Base-by-base conservation (phyloP, 2,888 invertebrate species). In the Elysia crispata region DNA sequence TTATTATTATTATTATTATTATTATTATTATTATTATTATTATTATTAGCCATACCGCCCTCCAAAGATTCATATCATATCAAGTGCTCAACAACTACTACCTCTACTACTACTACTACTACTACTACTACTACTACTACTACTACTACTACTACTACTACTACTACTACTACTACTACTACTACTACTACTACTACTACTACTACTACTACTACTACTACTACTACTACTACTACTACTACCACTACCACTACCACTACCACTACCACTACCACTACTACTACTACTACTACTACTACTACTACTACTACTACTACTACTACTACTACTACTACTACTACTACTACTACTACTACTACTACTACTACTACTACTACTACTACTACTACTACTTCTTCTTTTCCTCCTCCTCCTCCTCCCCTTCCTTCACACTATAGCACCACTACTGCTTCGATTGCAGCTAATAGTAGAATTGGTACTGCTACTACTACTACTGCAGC, bases 291-390 rank as follows among this genome's bases (percentile, higher is more conserved):
- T 28, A 1, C 69, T 69, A 69, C 69, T 69, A 69, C 69, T 69
- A 69, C 69, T 28, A 69, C 69, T 28, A 28, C 69, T 69, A 69
- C 69, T 69, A 28, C 69, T 28, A 69, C 69, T 69, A 28, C 69
- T 69, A 28, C 69, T 28, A 69, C 69, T 69, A 69, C 69, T 69
- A 69, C 69, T 69, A 28, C 69, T 69, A 69, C 69, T 69, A 69
- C 69, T 69, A 69, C 69, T 69, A 28, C 30, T 69, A 30, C 70
- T 69, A 28, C 69, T 28, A 69, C 69, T 70, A 70, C 69, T 69
- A 28, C 69, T 28, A 1, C 69, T 69, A 69, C 69, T 69, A 69
- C 69, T 69, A 69, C 1, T 69, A 69, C 69, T 69, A 28, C 30
- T 69, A 28, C 69, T 69, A 30, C 69, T 25, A n/a, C 30, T 25